Base-by-base conservation (phyloP, 2,888 invertebrate genomes). In the Drosophila rellima region DNA sequence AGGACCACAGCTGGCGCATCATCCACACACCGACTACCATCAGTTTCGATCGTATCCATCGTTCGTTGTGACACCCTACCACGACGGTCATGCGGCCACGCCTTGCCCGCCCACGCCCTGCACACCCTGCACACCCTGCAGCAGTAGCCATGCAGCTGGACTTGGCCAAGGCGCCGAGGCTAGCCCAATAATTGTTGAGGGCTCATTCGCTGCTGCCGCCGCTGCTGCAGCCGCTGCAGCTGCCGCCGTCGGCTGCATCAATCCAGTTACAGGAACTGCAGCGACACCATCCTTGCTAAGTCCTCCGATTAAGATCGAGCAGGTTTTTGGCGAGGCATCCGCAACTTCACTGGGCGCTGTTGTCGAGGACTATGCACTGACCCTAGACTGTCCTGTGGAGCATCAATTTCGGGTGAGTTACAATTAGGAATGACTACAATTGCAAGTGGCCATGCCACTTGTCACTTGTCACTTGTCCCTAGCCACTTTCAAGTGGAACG, bases 1-100 rank as follows among this genome's bases (percentile, higher is more conserved):
- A 90, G 92, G 92, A 92, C 92, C 92, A 78, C 92, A 92, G 89
- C 82, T 92, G 91, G 90, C 91, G 71, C 91, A 91, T 83, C 90
- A 84, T 77, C 83, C 83, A 71, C 86, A 79, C 75, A 84, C 77
- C 73, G 90, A 91, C 45, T 90, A 91, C 70, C 91, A 91, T 82
- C 91, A 91, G 82, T 92, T 90, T 67, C 92, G 92, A 66, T 92
- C 91, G 72, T 91, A 92, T 88, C 92, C 92, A n/a, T 89, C 91
- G 67, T 91, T 91, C 74, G 92, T 92, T 65, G 91, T 91, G 70
- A 88, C 92, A 15, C 91, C 92, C 63, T 92, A 91, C 65, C 91
- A 90, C 78, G 90, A 90, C 63, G 82, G 82, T 52, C 76, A 77
- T 79, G 71, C 76, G 79, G 67, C 81, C 84, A 73, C 74, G 67